Conservation (phyloP, 2,113 vertebrate genomes). For the Leptobrachium ailaonicum region DNA sequence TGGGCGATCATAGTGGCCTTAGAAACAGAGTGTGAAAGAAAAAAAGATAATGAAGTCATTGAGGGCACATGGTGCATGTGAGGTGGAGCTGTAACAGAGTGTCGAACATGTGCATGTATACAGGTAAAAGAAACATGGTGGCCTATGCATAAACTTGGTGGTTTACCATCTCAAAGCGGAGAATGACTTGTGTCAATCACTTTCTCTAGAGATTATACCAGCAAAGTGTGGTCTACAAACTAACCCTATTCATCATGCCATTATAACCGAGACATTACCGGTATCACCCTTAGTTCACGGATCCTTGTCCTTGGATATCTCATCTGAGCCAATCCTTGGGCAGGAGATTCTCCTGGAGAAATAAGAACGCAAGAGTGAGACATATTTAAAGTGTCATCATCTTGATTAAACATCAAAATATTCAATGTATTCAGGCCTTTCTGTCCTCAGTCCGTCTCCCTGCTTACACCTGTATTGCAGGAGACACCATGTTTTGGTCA, state of each 20-base stretch:
- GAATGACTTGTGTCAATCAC: slow-evolving; percentile 17
- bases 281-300: slow-evolving; percentile 89
- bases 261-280: slow-evolving; percentile 72
- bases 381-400: neutral
- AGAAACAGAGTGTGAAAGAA: slow-evolving; percentile 46
- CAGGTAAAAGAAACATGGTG: neutral
- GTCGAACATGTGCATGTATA: neutral
- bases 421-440: no score
- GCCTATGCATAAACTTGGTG: neutral
- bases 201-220: no score
- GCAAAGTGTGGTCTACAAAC: no score
- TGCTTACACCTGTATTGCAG: no score
- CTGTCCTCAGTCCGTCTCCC: no score
- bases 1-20: slow-evolving; percentile 89
- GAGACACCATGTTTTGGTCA: no score
- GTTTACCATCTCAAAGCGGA: neutral
- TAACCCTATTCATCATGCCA: no score
- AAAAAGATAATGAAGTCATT: accelerated
- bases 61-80: neutral
- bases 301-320: slow-evolving; percentile 80
- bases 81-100: neutral
- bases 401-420: no score
- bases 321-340: slow-evolving; percentile 56
- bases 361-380: neutral
- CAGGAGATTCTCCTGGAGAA: slow-evolving; percentile 10